phyloP scores from a whole-genome alignment of 2,888 invertebrate species.

The Trileptium ribeirensis region DNA sequence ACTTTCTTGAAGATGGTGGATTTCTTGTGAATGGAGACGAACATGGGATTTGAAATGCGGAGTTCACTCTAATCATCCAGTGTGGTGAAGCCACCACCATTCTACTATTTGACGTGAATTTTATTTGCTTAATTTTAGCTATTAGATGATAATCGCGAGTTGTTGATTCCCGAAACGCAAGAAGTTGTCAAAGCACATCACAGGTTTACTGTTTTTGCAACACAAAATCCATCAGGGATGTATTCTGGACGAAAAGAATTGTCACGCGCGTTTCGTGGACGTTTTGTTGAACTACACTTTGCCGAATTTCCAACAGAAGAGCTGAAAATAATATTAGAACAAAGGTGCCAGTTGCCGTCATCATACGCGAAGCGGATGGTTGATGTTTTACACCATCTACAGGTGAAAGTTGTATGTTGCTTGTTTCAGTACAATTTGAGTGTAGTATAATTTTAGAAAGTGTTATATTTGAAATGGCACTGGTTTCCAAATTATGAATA shows the following conservation, averaged over 20 bases:
- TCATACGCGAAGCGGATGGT: constrained; percentile 85
- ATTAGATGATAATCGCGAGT: constrained; percentile 92
- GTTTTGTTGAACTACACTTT: constrained; percentile 94
- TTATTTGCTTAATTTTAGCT: constrained; percentile 54
- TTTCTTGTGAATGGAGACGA: too few relatives aligned
- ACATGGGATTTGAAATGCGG: too few relatives aligned
- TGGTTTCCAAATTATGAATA: too few relatives aligned
- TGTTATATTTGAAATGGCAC: too few relatives aligned
- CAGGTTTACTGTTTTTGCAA: constrained; percentile 93
- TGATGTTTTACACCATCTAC: constrained; percentile 78
- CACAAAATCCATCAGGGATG: constrained; percentile 86
- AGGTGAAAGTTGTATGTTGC: too few relatives aligned
- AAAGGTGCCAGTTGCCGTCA: constrained; percentile 75
- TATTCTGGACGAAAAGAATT: constrained; percentile 92
- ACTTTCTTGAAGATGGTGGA: too few relatives aligned
- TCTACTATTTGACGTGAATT: constrained; percentile 34
- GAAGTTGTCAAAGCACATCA: constrained; percentile 81
- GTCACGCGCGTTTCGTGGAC: constrained; percentile 90
- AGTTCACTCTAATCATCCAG: too few relatives aligned
- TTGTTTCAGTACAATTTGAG: too few relatives aligned
- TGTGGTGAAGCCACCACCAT: too few relatives aligned
- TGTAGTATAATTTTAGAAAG: too few relatives aligned
- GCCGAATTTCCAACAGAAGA: constrained; percentile 84
- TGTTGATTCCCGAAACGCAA: constrained; percentile 95
- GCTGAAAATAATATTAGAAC: constrained; percentile 75